These are phyloP conservation scores for Albula goreensis DNA, from an alignment of 2,113 vertebrate genomes.

Conservation along the genomic window DNA sequence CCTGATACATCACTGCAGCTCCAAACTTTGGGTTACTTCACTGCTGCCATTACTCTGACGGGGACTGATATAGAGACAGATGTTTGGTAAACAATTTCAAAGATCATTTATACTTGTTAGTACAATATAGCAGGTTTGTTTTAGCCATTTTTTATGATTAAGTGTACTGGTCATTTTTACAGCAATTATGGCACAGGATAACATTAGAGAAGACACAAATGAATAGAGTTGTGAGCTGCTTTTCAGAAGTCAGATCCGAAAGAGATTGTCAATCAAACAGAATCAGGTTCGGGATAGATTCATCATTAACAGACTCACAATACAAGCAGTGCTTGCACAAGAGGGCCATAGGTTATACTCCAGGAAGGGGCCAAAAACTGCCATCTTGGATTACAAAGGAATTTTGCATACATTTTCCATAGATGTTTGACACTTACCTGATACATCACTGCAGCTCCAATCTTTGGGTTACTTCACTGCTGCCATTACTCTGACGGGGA, in stretches of 20 bases:
- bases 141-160: no score
- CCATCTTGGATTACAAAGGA: no score
- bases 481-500: background rate
- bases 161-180: no score
- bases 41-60: background rate
- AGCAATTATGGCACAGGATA: no score
- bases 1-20: background rate
- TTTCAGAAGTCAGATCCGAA: conserved; percentile 39
- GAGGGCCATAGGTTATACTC: no score
- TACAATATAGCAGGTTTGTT: no score
- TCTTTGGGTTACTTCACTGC: background rate
- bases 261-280: conserved; percentile 26
- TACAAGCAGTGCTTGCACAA: no score
- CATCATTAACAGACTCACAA: conserved; percentile 25
- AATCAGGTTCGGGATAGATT: conserved; percentile 41
- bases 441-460: background rate
- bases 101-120: no score
- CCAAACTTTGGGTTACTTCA: background rate
- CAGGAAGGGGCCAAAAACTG: background rate
- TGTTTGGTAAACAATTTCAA: no score
- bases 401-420: background rate
- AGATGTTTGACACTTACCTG: background rate
- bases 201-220: background rate
- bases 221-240: background rate
- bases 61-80: background rate